Percentiles rank a stretch among this genome's conserved stretches.
These are phyloP conservation scores for Microtus richardsoni DNA, from an alignment of 2,113 vertebrate genomes.

Conservation along the genomic window DNA sequence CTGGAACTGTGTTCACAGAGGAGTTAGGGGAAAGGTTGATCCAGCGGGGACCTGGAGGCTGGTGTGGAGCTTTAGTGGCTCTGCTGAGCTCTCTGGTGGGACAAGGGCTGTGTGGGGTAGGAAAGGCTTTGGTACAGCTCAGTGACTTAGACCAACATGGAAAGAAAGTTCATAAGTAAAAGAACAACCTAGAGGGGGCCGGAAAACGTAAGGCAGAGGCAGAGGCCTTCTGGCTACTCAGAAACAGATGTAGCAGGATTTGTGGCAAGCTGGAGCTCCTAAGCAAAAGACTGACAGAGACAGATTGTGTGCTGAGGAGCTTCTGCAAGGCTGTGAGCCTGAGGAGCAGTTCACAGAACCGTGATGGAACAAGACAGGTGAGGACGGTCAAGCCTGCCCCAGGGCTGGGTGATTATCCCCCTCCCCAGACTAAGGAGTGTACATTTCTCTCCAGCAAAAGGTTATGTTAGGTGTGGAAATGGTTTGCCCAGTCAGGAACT, in stretches of 20 bases:
- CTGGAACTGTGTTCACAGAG: neutral
- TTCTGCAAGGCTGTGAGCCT: neutral
- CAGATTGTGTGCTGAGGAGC: neutral
- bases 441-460: neutral
- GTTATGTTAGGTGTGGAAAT: neutral
- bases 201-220: neutral
- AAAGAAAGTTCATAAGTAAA: neutral
- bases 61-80: neutral
- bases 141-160: neutral
- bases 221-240: neutral
- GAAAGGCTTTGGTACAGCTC: neutral
- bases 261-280: neutral
- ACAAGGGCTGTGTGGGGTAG: neutral
- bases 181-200: neutral
- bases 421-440: neutral
- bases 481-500: neutral
- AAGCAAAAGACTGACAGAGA: neutral
- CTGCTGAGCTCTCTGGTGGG: neutral
- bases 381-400: neutral
- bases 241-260: neutral
- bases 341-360: neutral
- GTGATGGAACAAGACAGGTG: neutral
- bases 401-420: neutral
- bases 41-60: neutral
- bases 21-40: neutral